Conservation (phyloP, 2,888 invertebrate genomes). For the Acanthosepion esculentum region DNA sequence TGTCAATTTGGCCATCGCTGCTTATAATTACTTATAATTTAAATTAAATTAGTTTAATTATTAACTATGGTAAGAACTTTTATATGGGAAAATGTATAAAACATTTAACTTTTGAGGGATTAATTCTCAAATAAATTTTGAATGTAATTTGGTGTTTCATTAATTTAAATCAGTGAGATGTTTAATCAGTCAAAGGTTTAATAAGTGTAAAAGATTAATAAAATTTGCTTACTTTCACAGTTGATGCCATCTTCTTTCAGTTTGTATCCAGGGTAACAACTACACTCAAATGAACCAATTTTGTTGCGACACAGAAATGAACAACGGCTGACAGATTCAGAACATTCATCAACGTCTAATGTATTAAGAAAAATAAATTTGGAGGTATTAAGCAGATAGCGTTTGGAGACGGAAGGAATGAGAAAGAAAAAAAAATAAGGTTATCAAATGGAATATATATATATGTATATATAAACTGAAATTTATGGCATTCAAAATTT, state of each 20-base stretch:
- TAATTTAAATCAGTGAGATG: not conserved
- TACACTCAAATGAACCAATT: not conserved
- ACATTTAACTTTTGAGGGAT: too few relatives aligned
- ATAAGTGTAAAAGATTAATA: not conserved
- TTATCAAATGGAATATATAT: not conserved
- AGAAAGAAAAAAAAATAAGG: not conserved
- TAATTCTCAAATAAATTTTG: too few relatives aligned
- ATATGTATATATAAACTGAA: not conserved
- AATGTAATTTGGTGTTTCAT: not conserved
- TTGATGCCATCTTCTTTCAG: not conserved
- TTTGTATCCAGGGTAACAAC: slow-evolving; percentile 34
- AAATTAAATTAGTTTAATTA: too few relatives aligned
- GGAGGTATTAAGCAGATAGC: too few relatives aligned
- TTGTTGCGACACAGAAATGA: not conserved
- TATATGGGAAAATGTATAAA: too few relatives aligned
- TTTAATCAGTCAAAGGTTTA: too few relatives aligned
- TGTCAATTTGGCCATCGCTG: too few relatives aligned
- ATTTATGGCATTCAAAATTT: not conserved
- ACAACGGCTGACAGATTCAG: not conserved
- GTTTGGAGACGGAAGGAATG: not conserved
- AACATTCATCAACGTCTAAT: slow-evolving; percentile 37
- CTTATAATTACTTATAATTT: too few relatives aligned
- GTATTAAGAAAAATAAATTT: not conserved
- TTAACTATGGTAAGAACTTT: too few relatives aligned
- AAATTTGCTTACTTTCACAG: slow-evolving; percentile 11